Base-by-base conservation (phyloP, 2,888 invertebrate species). In the Pollenia griseotomentosa region DNA sequence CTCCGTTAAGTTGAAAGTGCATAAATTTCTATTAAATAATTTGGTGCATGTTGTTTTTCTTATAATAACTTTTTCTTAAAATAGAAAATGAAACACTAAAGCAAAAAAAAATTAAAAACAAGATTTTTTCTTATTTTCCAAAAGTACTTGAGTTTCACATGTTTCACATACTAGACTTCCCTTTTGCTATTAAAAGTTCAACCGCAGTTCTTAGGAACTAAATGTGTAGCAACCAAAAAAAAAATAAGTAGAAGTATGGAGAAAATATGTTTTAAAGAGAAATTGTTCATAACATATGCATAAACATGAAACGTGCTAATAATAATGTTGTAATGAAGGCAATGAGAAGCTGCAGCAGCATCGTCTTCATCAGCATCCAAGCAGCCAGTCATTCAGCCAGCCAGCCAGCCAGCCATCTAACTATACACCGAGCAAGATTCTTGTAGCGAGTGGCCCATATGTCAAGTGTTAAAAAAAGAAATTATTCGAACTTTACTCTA, bases 281-380 rank as follows among this genome's bases (percentile, higher is more conserved):
- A 14, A 40, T 33, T 11, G 14, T 57, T 79, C 23, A 77, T 83
- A 86, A 74, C 84, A 86, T 86, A 88, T 88, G 88, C 88, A 88
- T 80, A 85, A 89, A 81, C 88, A 89, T 75, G 88, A 88, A 89
- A 87, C 71, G 88, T 88, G 80, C 83, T 88, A 89, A 87, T 88
- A 88, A 88, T 88, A 88, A 81, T 80, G 51, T 75, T 70, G 78
- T 83, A 78, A 74, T 87, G 84, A 68, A 81, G 66, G 48, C 85
- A 75, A 75, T 75, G 42, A 66, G 81, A 48, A 65, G 68, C 33
- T 33, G 33, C 65, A 80, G 40, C 3, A 79, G 68, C 51, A 75
- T 2, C 51, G 65, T 10, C 12, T 12, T 42, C 44, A 74, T 44
- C 48, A 66, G 42, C 11, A 70, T 19, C 48, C 55, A 57, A 59